phyloP scores from a whole-genome alignment of 1,140 invertebrate genomes.

The Dolichoris vasculosae region DNA sequence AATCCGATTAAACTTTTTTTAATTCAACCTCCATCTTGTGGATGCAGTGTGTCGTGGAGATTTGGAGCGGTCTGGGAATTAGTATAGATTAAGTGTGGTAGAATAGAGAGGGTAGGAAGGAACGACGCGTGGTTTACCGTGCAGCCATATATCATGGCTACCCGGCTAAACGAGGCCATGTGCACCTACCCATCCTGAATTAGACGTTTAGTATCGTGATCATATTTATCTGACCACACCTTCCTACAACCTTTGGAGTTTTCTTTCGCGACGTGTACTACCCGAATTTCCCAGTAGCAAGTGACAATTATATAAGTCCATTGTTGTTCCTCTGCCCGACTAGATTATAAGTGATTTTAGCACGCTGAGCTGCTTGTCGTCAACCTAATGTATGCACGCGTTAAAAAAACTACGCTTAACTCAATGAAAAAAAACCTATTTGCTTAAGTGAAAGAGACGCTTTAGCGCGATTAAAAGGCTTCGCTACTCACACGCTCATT shows the following conservation, averaged over 20 bases:
- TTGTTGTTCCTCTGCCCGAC: too few species aligned
- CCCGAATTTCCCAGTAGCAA: neutral
- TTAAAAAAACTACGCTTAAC: too few species aligned
- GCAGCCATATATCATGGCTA: constrained; percentile 46
- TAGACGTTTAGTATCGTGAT: neutral
- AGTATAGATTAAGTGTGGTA: constrained; percentile 60
- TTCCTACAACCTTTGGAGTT: neutral
- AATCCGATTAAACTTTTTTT: neutral
- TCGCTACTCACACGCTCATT: too few species aligned
- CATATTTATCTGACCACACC: neutral
- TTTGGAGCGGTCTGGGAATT: constrained; percentile 55
- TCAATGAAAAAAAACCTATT: too few species aligned
- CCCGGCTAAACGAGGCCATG: neutral
- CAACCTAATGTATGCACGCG: too few species aligned
- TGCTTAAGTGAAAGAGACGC: too few species aligned
- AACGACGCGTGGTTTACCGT: constrained; percentile 47
- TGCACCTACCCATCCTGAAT: constrained; percentile 32
- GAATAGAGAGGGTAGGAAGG: constrained; percentile 11
- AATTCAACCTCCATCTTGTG: neutral
- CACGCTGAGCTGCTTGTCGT: too few species aligned
- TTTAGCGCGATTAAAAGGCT: too few species aligned
- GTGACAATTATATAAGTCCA: too few species aligned
- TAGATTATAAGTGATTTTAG: too few species aligned
- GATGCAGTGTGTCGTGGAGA: neutral
- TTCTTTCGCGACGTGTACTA: too few species aligned